Evolutionary conservation across 2,797 vertebrate species (phyloP), one percentile per base, ranked within the genome.

Genomic region (Cryptoblepharus egeriae): DNA sequence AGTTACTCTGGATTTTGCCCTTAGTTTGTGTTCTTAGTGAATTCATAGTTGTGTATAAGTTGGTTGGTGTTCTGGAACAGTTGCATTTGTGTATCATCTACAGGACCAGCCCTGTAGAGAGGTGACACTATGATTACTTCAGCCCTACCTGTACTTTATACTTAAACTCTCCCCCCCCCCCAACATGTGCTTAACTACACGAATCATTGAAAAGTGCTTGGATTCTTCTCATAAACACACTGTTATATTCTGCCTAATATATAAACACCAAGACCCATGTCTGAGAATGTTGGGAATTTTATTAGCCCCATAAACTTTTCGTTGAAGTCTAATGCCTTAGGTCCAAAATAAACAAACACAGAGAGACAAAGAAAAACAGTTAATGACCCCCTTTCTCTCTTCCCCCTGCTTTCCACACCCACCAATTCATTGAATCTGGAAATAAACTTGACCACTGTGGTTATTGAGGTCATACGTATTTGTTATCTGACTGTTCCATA

Each of bases 231-330:
- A 94, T 93, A 96, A 96, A 93, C 92, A 94, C 91, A 92, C 92
- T 92, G 94, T 95, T 96, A 94, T 96, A 94, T 95, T 94, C 90
- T 92, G 88, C 90, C 79, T 93, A 88, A 91, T 81, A 79, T 80
- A 93, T 93, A 95, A 95, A 95, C 92, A 95, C 94, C 95, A 96
- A 87, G 89, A 94, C 92, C 87, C 80, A 88, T 92, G 95, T 95
- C 95, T 96, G 93, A 96, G 95, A 96, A 96, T 96, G 95, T 92
- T 94, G 94, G 94, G 93, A 95, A 95, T 95, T 96, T 96, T 96
- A 96, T 95, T 94, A 95, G 93, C 86, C 93, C 92, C 94, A 95
- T 96, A 95, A 97, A 95, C 72, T 93, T 95, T 95, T 93, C 94
- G 93, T 92, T 94, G 91, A 80, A 85, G 94, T 95, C 92, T 95